phyloP scores from a whole-genome alignment of 1,140 invertebrate species.

The Drosophila mauritiana region DNA sequence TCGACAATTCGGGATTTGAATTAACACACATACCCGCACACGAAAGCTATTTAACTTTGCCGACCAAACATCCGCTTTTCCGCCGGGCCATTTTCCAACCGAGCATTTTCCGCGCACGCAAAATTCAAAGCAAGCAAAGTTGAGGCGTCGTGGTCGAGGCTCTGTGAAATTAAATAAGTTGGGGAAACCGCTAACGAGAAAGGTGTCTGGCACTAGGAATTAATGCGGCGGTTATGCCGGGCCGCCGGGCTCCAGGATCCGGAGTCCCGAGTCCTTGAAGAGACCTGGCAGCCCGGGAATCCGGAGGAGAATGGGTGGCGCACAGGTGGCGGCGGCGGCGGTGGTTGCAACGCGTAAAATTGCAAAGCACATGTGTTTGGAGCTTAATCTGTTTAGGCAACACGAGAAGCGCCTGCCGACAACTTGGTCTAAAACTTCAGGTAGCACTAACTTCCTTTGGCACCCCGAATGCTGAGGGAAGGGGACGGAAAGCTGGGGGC shows the following conservation, averaged over 20 bases:
- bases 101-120: conserved; percentile 38
- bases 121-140: conserved; percentile 47
- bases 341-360: conserved; percentile 73
- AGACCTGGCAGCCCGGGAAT: not conserved
- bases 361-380: conserved; percentile 75
- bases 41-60: conserved; percentile 55
- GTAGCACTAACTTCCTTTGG: conserved; percentile 77
- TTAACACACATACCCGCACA: conserved; percentile 28
- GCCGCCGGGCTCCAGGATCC: conserved; percentile 26
- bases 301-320: not conserved
- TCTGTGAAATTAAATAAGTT: conserved; percentile 78
- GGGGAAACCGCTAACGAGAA: conserved; percentile 78
- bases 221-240: conserved; percentile 79
- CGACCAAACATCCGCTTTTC: conserved; percentile 17
- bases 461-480: conserved; percentile 17
- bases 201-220: conserved; percentile 82
- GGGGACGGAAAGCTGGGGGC: not conserved
- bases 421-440: conserved; percentile 75
- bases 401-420: conserved; percentile 71
- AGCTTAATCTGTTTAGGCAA: conserved; percentile 82
- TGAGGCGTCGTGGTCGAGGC: conserved; percentile 41
- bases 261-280: not conserved
- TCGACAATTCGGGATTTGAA: conserved; percentile 59
- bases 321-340: not conserved
- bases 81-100: conserved; percentile 2